Evolutionary conservation across 2,113 vertebrate genomes (phyloP), one percentile per base, ranked within the genome.

Genomic region (Ovis aries): DNA sequence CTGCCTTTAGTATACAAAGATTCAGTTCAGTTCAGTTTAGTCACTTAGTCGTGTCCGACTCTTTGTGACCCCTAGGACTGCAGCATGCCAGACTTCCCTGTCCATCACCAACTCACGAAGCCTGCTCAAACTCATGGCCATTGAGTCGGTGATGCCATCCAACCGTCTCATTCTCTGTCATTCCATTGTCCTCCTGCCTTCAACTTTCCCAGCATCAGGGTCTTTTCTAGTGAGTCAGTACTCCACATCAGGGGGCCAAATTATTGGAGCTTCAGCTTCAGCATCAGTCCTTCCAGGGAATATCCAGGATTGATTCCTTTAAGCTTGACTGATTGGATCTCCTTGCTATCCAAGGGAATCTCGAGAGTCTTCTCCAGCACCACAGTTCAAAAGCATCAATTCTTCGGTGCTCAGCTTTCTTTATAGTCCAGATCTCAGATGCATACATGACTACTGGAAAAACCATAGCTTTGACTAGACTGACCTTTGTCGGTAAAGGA

Each of bases 1-100:
- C 21, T 94, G 15, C 40, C 91, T 94, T 94, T 14, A 40, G 3
- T 64, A 55, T 25, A 83, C 12, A 74, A 84, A 90, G 52, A 25
- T 74, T 74, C 67, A 23, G 10, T 74, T 40, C 10, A 40, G n/a
- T 71, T 74, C 10, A 40, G 11, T 74, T 74, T 13, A 40, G 67
- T 74, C 67, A 71, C 9, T 71, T 21, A 40, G 67, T 74, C 5
- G 12, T 40, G n/a, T 40, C n/a, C 0, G 36, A 40, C 67, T 71
- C n/a, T 67, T 67, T 40, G 36, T 25, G 19, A 40, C 36, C 19
- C 21, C 67, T 40, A 13, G 36, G 9, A 23, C 36, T 74, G 10
- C 21, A 74, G 67, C 67, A 40, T 25, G 67, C 21, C 36, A 74
- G 36, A 36, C 19, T 74, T 40, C n/a, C 10, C n/a, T 40, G 11